phyloP scores from a whole-genome alignment of 2,797 vertebrate genomes.

The Xiphophorus birchmanni region DNA sequence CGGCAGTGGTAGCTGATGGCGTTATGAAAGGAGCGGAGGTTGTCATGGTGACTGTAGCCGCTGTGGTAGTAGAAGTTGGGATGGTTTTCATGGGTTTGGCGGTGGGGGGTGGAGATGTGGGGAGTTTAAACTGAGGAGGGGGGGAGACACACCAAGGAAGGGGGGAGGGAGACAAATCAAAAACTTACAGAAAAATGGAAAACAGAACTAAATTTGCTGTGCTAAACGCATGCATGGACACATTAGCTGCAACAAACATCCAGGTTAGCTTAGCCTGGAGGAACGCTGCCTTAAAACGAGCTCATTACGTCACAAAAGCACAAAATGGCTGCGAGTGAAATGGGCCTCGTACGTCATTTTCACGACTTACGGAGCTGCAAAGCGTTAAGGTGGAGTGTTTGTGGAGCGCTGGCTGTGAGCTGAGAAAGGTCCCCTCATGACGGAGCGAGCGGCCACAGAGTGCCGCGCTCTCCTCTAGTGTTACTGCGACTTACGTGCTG shows the following conservation, averaged over 20 bases:
- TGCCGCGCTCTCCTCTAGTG: not conserved
- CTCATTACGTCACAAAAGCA: not conserved
- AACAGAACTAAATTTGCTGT: conserved; percentile 54
- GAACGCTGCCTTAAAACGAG: too few relatives aligned
- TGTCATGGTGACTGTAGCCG: conserved; percentile 28
- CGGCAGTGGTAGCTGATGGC: conserved; percentile 26
- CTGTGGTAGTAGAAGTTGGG: conserved; percentile 49
- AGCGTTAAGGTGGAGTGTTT: not conserved
- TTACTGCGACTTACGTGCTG: conserved; percentile 82
- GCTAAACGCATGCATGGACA: conserved; percentile 37
- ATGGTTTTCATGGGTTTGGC: conserved; percentile 54
- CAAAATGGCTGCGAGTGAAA: not conserved
- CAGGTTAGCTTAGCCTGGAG: not conserved
- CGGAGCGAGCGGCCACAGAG: not conserved
- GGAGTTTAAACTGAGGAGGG: conserved; percentile 78
- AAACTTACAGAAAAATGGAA: conserved; percentile 60
- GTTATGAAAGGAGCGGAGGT: not conserved
- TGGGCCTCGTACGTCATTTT: too few relatives aligned
- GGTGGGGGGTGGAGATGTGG: conserved; percentile 74
- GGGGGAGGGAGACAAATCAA: conserved; percentile 67
- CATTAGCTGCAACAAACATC: not conserved
- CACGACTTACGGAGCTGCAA: not conserved
- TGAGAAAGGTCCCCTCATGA: not conserved
- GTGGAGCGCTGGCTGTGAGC: not conserved
- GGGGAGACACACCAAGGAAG: conserved; percentile 46